These are phyloP conservation scores for Eumerus sabulonum DNA, from an alignment of 2,888 invertebrate species.

Conservation along the genomic window DNA sequence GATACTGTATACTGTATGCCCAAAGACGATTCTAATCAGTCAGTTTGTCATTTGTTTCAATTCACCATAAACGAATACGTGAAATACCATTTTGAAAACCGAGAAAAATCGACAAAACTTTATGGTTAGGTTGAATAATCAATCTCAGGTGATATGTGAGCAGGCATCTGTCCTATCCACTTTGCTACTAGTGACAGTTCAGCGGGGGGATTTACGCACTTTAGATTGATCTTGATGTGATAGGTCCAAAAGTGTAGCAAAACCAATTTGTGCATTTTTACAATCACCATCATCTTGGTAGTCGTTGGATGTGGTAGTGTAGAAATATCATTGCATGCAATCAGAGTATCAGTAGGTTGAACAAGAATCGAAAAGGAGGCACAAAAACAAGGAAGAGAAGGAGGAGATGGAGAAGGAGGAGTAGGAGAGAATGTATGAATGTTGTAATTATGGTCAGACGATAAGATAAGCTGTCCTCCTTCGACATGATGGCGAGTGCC, in stretches of 20 bases:
- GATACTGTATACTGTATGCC: too few relatives aligned
- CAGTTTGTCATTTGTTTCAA: conserved; percentile 70
- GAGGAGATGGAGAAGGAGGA: background rate
- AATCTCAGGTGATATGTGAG: conserved; percentile 15
- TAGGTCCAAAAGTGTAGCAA: conserved; percentile 67
- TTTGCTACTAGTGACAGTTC: too few relatives aligned
- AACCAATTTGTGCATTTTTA: conserved; percentile 69
- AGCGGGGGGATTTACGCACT: background rate
- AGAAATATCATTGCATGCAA: conserved; percentile 48
- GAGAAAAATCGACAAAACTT: conserved; percentile 58
- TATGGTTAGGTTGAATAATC: conserved; percentile 57
- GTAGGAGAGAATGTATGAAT: conserved; percentile 14
- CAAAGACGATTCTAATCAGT: conserved; percentile 69
- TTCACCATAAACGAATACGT: conserved; percentile 61
- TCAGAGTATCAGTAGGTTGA: conserved; percentile 49
- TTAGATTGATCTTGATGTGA: conserved; percentile 63
- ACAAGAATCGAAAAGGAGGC: conserved; percentile 13
- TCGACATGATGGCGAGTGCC: conserved; percentile 68
- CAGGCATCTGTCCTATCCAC: background rate
- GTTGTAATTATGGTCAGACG: conserved; percentile 65
- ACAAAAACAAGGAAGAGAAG: background rate
- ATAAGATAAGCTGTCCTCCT: conserved; percentile 69
- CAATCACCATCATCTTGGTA: conserved; percentile 48
- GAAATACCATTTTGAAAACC: conserved; percentile 37
- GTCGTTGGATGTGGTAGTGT: too few relatives aligned